phyloP scores from a whole-genome alignment of 2,797 vertebrate species.

The Typhlichthys eigenmanni region DNA sequence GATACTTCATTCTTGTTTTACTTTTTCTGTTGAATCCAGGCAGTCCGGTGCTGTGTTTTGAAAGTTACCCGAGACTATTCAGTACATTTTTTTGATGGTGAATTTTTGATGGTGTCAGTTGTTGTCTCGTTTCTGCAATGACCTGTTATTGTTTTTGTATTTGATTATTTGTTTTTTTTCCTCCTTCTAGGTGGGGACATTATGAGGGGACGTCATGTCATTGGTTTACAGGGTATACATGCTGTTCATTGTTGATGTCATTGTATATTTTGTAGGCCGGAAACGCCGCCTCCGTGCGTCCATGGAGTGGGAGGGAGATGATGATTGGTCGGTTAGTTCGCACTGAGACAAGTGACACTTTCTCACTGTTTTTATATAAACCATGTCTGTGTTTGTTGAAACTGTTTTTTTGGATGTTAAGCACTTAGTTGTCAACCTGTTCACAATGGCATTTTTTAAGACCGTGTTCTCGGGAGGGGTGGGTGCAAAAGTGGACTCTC shows the following conservation, averaged over 20 bases:
- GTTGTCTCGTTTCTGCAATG: constrained; percentile 68
- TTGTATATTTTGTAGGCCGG: constrained; percentile 46
- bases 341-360: constrained; percentile 69
- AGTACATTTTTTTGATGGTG: constrained; percentile 67
- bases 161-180: background rate
- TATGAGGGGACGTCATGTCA: constrained; percentile 69
- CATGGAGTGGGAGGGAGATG: constrained; percentile 16
- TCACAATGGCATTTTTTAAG: constrained; percentile 66
- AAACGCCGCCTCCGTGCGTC: constrained; percentile 51
- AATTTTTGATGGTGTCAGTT: constrained; percentile 70
- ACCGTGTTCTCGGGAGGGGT: constrained; percentile 43
- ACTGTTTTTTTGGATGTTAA: constrained; percentile 69
- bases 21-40: constrained; percentile 48
- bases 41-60: constrained; percentile 71
- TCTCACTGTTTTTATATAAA: constrained; percentile 75
- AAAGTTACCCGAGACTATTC: constrained; percentile 60
- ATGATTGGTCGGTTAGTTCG: constrained; percentile 55
- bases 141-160: constrained; percentile 51
- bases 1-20: constrained; percentile 32
- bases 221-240: constrained; percentile 83
- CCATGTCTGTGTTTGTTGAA: constrained; percentile 72
- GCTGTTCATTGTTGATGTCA: constrained; percentile 64
- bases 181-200: background rate
- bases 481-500: constrained; percentile 28
- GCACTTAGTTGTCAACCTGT: constrained; percentile 77